Conservation (phyloP, 2,888 invertebrate species). For the Thumatha senex region DNA sequence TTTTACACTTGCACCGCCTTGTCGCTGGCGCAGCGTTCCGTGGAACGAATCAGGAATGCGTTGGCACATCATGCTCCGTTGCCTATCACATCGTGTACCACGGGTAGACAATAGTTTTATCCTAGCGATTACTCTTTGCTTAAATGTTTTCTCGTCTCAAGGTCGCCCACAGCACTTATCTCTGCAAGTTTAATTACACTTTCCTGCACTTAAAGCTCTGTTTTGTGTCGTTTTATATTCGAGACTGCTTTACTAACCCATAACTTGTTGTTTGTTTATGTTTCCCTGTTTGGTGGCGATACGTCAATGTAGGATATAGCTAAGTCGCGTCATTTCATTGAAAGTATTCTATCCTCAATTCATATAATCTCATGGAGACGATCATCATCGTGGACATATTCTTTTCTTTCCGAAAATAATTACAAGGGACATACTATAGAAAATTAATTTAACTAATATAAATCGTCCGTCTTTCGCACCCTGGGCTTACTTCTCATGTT, state of each 20-base stretch:
- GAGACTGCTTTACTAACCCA: slow-evolving; percentile 3
- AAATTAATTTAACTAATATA: background rate
- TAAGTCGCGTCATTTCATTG: too few species aligned
- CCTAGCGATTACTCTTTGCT: slow-evolving; percentile 56
- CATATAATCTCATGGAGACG: too few species aligned
- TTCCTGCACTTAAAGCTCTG: slow-evolving; percentile 22
- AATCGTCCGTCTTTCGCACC: background rate
- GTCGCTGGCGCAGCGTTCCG: slow-evolving; percentile 42
- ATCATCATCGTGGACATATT: too few species aligned
- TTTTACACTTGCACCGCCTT: slow-evolving; percentile 26
- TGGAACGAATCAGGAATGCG: slow-evolving; percentile 73
- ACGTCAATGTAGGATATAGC: too few species aligned
- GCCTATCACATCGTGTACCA: slow-evolving; percentile 46
- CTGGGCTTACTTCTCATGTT: background rate
- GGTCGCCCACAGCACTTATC: slow-evolving; percentile 46
- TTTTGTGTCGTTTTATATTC: slow-evolving; percentile 22
- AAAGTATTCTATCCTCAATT: too few species aligned
- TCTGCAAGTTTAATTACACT: slow-evolving; percentile 22
- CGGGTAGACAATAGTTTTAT: slow-evolving; percentile 45
- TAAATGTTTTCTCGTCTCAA: slow-evolving; percentile 63
- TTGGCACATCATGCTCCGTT: slow-evolving; percentile 58
- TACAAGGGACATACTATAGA: background rate
- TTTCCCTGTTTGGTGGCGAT: background rate
- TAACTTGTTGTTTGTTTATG: background rate
- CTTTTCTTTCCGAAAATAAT: too few species aligned